Conservation (phyloP, 2,113 vertebrate species). For the Colius striatus region DNA sequence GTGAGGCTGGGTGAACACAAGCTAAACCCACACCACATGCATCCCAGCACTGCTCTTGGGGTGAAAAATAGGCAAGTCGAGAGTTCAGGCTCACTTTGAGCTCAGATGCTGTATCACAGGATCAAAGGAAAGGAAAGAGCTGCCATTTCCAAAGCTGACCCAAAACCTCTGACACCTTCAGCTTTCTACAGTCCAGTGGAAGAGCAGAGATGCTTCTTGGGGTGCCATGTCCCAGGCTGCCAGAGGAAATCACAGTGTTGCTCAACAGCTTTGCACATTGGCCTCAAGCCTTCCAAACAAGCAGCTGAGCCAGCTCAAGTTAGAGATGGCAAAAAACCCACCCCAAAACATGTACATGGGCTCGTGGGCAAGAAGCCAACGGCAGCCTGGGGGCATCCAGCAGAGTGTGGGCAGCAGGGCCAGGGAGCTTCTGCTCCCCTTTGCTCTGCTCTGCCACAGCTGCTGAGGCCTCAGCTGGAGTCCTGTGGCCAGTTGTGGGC, state of each 20-base stretch:
- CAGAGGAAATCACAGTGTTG: rapidly evolving
- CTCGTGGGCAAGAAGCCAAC: too few species aligned
- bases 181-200: neutral
- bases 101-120: neutral
- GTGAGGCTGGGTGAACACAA: rapidly evolving
- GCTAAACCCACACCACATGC: neutral
- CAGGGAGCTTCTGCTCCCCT: too few species aligned
- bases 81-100: neutral
- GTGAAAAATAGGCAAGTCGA: neutral
- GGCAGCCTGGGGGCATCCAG: too few species aligned
- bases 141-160: neutral
- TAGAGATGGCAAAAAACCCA: too few species aligned
- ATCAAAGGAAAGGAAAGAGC: neutral
- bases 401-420: too few species aligned
- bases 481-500: too few species aligned
- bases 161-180: neutral
- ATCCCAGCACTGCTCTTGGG: neutral
- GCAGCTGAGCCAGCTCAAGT: neutral
- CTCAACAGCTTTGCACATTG: neutral
- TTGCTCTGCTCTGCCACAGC: too few species aligned
- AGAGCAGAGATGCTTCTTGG: rapidly evolving
- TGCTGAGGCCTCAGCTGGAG: too few species aligned
- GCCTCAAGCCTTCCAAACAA: neutral
- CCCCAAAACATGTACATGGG: too few species aligned
- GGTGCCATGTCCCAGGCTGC: too few species aligned